phyloP scores from a whole-genome alignment of 1,140 invertebrate genomes.

The Lepidurus couesii region DNA sequence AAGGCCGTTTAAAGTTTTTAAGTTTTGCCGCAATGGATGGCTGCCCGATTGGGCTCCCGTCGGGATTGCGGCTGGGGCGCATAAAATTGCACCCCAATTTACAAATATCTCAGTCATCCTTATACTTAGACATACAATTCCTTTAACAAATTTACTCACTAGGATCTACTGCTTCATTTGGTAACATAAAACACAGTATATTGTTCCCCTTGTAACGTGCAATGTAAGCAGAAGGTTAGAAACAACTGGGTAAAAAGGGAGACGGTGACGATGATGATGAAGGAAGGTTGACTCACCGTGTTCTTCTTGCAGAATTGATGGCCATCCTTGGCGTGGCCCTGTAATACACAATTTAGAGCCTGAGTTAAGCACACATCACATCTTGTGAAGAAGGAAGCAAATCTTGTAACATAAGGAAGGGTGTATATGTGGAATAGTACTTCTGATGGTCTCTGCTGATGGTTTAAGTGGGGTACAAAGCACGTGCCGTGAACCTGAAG shows the following conservation, averaged over 20 bases:
- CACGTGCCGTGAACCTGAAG: not conserved
- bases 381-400: not conserved
- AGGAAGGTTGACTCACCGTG: conserved; percentile 7
- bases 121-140: not conserved
- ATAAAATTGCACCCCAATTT: not conserved
- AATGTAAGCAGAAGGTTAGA: not conserved
- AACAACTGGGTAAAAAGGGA: not conserved
- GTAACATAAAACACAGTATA: no score
- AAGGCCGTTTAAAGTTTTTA: no score
- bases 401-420: not conserved
- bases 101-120: conserved; percentile 20
- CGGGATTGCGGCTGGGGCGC: no score
- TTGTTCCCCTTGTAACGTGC: no score
- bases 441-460: not conserved
- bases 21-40: no score
- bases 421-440: not conserved
- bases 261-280: not conserved
- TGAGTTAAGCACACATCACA: not conserved
- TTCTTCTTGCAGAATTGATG: conserved; percentile 4
- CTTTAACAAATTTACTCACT: not conserved
- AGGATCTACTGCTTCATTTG: not conserved
- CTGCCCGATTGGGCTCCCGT: no score
- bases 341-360: conserved; percentile 13
- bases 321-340: conserved; percentile 16
- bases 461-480: not conserved